Evolutionary conservation across 1,140 invertebrate species (phyloP), one percentile per base, ranked within the genome.

Genomic region (Halotydeus destructor): DNA sequence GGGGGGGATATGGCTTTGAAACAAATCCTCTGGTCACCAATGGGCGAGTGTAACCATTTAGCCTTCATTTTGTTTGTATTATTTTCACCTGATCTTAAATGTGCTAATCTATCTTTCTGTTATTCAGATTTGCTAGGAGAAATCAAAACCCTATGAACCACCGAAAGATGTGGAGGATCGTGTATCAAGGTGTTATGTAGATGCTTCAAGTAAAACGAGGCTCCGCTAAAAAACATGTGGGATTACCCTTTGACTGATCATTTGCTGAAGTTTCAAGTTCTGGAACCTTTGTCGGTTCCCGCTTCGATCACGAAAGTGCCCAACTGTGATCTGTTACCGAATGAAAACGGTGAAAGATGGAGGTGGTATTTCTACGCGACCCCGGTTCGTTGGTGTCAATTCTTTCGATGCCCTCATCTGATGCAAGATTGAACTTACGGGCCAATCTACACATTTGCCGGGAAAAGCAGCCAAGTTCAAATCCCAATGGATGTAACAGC

Each of bases 271-370:
- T 83, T n/a, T 71, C 52, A 60, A 68, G 47, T 56, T 91, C 12
- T 65, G 89, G 4, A 63, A 66, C 26, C 69, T 68, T 3, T 81
- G 78, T 53, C 70, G 65, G 44, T n/a, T 55, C 71, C 37, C 68
- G 75, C 56, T 77, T 88, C 45, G 61, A 75, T 8, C 75, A 88
- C 60, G 54, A n/a, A 66, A 46, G 68, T 91, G 9, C 81, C 81
- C 2, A 89, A 84, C 63, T 82, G 78, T 1, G 54, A 75, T 19
- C 57, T 91, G 3, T n/a, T 68, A 74, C 51, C 63, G 65, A 30
- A 74, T 91, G 35, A 62, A 70, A 54, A 76, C 69, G 32, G 60
- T 85, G 22, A 68, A 32, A 22, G 46, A 51, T 43, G n/a, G 33
- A 51, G 25, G 16, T 45, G 5, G 11, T 30, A 3, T n/a, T 51